phyloP scores from a whole-genome alignment of 2,888 invertebrate genomes.

The Lithophane semibrunnea region DNA sequence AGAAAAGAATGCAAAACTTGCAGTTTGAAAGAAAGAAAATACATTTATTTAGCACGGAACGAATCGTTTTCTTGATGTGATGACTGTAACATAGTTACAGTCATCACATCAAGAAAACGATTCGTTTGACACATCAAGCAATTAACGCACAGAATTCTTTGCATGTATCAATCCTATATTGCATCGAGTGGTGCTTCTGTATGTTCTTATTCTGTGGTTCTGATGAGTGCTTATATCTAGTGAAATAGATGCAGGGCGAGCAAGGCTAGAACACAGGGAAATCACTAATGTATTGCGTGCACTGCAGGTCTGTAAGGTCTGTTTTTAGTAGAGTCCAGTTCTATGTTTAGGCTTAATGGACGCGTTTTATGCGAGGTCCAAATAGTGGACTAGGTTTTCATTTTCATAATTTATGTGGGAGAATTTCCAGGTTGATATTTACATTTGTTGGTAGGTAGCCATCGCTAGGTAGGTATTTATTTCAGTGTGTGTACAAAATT shows the following conservation, averaged over 20 bases:
- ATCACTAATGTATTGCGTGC: conserved; percentile 45
- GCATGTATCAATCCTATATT: neutral
- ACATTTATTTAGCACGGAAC: no score
- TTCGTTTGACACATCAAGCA: neutral
- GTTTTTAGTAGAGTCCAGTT: conserved; percentile 20
- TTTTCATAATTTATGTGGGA: conserved; percentile 25
- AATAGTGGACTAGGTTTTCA: conserved; percentile 7
- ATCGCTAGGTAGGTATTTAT: no score
- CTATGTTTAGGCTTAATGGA: conserved; percentile 34
- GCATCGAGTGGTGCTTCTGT: neutral
- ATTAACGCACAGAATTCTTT: neutral
- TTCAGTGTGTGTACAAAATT: no score
- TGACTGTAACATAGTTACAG: neutral
- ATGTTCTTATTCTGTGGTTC: neutral
- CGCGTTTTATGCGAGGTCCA: conserved; percentile 13
- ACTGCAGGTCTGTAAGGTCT: conserved; percentile 5
- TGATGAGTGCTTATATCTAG: conserved; percentile 31
- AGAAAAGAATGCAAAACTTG: neutral
- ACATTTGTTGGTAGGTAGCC: conserved; percentile 5
- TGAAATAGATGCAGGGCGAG: conserved; percentile 30
- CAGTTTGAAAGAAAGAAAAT: neutral
- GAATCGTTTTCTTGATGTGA: no score
- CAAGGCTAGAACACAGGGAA: conserved; percentile 19
- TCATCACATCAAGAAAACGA: neutral
- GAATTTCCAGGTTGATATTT: neutral